Conservation (phyloP, 2,113 vertebrate genomes). For the Podocnemis expansa region DNA sequence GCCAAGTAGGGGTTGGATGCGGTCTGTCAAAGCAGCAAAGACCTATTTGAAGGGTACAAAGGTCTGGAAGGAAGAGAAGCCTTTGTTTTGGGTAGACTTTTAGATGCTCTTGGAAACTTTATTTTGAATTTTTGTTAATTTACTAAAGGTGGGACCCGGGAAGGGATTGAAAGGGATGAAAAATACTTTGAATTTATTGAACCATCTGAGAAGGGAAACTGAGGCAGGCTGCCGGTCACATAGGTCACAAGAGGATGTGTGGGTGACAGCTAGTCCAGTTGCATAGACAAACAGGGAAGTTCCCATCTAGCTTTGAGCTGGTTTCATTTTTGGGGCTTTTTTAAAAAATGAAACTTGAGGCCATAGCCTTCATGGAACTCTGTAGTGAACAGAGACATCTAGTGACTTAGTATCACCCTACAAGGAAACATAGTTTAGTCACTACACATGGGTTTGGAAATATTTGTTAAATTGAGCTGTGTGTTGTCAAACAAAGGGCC, state of each 20-base stretch:
- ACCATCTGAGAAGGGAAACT: not conserved
- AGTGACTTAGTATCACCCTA: accelerated
- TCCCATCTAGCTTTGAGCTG: not conserved
- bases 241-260: not conserved
- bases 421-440: not conserved
- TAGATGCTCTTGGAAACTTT: not conserved
- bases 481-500: not conserved
- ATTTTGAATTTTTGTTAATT: not conserved
- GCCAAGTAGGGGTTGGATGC: not conserved
- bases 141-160: not conserved
- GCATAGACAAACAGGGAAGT: not conserved
- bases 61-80: not conserved
- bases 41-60: too few relatives aligned
- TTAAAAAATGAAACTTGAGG: not conserved
- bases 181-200: not conserved
- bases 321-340: not conserved
- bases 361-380: not conserved
- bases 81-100: not conserved
- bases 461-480: not conserved
- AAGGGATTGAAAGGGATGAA: not conserved
- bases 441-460: not conserved
- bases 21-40: not conserved
- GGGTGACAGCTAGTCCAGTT: not conserved
- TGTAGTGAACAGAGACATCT: not conserved
- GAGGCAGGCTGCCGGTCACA: not conserved